Evolutionary conservation across 23 tunicate genomes (phyloP), one percentile per base, ranked within the genome.

Genomic region (Botrylloides violaceus): DNA sequence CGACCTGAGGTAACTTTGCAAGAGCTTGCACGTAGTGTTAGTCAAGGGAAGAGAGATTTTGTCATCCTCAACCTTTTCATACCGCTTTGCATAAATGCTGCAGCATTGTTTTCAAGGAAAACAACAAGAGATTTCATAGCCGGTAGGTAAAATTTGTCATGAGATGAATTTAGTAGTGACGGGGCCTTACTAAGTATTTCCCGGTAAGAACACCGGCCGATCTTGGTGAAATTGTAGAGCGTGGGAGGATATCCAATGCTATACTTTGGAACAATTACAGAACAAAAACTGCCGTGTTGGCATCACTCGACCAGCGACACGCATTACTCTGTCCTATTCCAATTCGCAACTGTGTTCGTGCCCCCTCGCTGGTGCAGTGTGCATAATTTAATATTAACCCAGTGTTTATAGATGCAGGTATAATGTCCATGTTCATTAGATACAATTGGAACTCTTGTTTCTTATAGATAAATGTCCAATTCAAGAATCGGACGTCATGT

Each of bases 401-500:
- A 49, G 20, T 49, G 58, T 19, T 49, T 49, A 49, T 49, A 49
- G 20, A 19, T 49, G 20, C 58, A 49, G 58, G 58, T 49, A 49
- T 19, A 49, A 49, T 49, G 58, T 22, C 58, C n/a, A 49, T 49
- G 21, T n/a, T n/a, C n/a, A n/a, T n/a, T n/a, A n/a, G n/a, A n/a
- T n/a, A n/a, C n/a, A n/a, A n/a, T n/a, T n/a, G n/a, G n/a, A n/a
- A n/a, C n/a, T n/a, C 53, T 9, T 7, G 9, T 21, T 12, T 59
- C 19, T 21, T n/a, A 59, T n/a, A 63, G 70, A 63, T 4, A 33
- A 31, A 12, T 63, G 26, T 28, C 33, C 70, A 29, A 23, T 63
- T 28, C 36, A 30, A 23, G 74, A 68, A 22, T 36, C 58, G n/a
- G 74, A 68, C 37, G 74, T 68, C 29, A 68, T 68, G 58, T 68